phyloP scores from a whole-genome alignment of 2,888 invertebrate species.

The Malthinus seriepunctatus region DNA sequence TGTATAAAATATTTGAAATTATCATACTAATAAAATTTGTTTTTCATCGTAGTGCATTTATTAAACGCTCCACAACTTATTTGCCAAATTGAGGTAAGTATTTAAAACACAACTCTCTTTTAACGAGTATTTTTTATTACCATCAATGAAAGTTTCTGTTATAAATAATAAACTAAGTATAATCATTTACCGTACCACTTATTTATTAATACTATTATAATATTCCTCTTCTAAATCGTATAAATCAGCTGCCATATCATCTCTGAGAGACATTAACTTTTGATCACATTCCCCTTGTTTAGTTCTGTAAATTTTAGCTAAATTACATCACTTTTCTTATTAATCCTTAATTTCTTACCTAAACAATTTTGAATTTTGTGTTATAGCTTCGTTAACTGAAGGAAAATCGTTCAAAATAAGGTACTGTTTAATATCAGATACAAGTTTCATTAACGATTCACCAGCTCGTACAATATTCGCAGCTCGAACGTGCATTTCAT shows the following conservation, averaged over 20 bases:
- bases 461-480: constrained; percentile 96
- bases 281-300: constrained; percentile 93
- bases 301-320: constrained; percentile 57
- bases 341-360: constrained; percentile 39
- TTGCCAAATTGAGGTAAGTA: too few relatives aligned
- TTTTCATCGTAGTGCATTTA: too few relatives aligned
- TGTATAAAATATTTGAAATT: too few relatives aligned
- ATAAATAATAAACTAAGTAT: background rate
- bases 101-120: too few relatives aligned
- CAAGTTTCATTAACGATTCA: constrained; percentile 95
- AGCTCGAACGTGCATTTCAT: constrained; percentile 95
- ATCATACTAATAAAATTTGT: too few relatives aligned
- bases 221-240: constrained; percentile 93
- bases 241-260: constrained; percentile 93
- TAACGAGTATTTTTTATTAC: background rate
- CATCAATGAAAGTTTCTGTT: background rate
- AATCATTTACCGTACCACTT: constrained; percentile 13
- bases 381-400: constrained; percentile 95
- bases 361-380: constrained; percentile 88
- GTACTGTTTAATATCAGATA: constrained; percentile 97
- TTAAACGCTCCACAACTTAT: too few relatives aligned
- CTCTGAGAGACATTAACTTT: constrained; percentile 86
- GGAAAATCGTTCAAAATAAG: constrained; percentile 97
- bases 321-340: background rate
- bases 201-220: constrained; percentile 84